Percentiles rank a stretch among this genome's conserved stretches.
Evolutionary conservation across 2,888 invertebrate species (phyloP).

Genomic region (Tipula helvola): DNA sequence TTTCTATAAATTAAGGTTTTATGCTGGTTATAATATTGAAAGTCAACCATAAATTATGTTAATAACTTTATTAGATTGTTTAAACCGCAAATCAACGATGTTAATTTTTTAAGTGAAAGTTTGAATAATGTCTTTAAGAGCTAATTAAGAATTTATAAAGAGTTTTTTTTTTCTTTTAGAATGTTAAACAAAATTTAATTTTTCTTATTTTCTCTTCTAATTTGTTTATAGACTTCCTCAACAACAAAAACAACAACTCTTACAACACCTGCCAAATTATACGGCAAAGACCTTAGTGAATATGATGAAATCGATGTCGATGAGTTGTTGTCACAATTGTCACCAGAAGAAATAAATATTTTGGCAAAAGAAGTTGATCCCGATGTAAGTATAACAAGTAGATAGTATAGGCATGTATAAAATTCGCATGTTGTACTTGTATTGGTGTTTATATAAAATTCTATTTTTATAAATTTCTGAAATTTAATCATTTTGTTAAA

Average conservation of each 20-base stretch:
- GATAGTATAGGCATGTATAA: background rate
- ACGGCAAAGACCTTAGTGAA: conserved; percentile 77
- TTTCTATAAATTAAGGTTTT: background rate
- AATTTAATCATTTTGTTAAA: conserved; percentile 6
- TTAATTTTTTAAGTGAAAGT: background rate
- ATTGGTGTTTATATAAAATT: conserved; percentile 9
- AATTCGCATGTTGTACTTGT: conserved; percentile 10
- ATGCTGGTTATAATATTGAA: background rate
- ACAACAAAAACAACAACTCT: conserved; percentile 79
- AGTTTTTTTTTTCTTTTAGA: background rate
- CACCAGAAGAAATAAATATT: conserved; percentile 91
- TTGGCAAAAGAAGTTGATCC: conserved; percentile 98
- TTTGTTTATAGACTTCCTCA: conserved; percentile 63
- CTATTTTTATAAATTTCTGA: conserved; percentile 10
- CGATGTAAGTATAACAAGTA: conserved; percentile 64
- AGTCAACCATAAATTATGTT: background rate
- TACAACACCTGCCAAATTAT: conserved; percentile 81
- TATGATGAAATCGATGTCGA: conserved; percentile 96
- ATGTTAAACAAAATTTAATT: background rate
- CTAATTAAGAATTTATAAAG: background rate
- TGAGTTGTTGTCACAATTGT: conserved; percentile 81
- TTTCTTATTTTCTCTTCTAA: background rate
- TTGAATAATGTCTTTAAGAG: background rate
- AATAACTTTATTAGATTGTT: background rate
- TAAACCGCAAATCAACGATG: background rate